Evolutionary conservation across 1,140 invertebrate genomes (phyloP).

Genomic region (Musca domestica): DNA sequence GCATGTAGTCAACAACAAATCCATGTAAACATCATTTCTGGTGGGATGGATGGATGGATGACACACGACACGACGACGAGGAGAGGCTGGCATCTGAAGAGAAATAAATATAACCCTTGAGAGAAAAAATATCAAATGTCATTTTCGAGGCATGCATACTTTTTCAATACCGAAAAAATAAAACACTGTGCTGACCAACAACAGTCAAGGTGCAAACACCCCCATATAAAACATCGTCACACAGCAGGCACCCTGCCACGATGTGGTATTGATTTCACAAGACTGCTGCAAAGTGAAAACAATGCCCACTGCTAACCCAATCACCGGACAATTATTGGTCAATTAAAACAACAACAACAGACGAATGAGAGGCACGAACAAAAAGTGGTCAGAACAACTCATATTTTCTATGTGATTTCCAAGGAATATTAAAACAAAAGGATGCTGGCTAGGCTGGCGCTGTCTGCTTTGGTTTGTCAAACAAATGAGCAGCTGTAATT

Average conservation of each 20-base stretch:
- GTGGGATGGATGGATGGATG: too few species aligned
- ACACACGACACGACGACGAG: too few species aligned
- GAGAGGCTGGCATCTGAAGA: too few species aligned
- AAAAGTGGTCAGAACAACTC: not conserved
- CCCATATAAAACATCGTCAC: not conserved
- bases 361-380: not conserved
- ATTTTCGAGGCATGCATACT: too few species aligned
- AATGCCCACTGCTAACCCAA: not conserved
- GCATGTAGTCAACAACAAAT: not conserved
- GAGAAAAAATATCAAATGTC: slow-evolving; percentile 11
- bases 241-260: not conserved
- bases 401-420: not conserved
- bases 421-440: not conserved
- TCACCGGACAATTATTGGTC: slow-evolving; percentile 9
- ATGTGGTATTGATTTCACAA: slow-evolving; percentile 12
- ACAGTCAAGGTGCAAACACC: slow-evolving; percentile 16
- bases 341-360: not conserved
- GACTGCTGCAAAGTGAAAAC: not conserved
- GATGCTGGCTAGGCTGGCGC: slow-evolving; percentile 9
- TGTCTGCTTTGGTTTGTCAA: not conserved
- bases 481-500: slow-evolving; percentile 6
- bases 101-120: not conserved
- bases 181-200: not conserved
- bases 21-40: not conserved
- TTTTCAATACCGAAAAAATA: not conserved